Evolutionary conservation across 2,113 vertebrate genomes (phyloP), one percentile per base, ranked within the genome.

Genomic region (Cryptotis parvus): DNA sequence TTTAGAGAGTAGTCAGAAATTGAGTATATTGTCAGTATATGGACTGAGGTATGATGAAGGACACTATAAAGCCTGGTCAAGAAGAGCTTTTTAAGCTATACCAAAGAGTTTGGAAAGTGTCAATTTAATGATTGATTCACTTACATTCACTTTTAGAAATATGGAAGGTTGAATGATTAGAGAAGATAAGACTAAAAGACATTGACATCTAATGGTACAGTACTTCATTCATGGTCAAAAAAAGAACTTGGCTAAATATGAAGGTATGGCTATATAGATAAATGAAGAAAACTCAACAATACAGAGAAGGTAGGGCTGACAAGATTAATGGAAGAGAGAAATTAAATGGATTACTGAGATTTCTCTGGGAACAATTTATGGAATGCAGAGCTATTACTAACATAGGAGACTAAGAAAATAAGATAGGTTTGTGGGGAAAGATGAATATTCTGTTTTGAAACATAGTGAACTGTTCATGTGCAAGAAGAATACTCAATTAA

Each of bases 111-210:
- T 76, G 29, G 39, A 88, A 72, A 77, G 74, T 22, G 39, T 87
- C 45, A 39, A 33, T 43, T 72, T 66, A 58, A 66, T 27, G 33
- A 16, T 31, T 88, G 31, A 63, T 29, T 91, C 31, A 63, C 63
- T 90, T n/a, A 92, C 58, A 76, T 66, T 33, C 89, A 37, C 61
- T 87, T 76, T 66, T 76, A 68, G 27, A 72, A n/a, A n/a, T 68
- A 65, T 65, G 63, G 22, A 31, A 2, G 10, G 29, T 65, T 65
- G 63, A 65, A 29, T 11, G 26, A 65, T 4, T 20, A 41, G 66
- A 43, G 79, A 52, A 31, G 29, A 6, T 5, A 78, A 75, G 18
- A 33, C 31, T 27, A 18, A 11, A 39, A 24, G 24, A 87, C 27
- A 69, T 22, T 45, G 45, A 24, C 10, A 78, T 68, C 58, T 88